These are phyloP conservation scores for Cryptotis parvus DNA, from an alignment of 2,113 vertebrate species.

Conservation along the genomic window DNA sequence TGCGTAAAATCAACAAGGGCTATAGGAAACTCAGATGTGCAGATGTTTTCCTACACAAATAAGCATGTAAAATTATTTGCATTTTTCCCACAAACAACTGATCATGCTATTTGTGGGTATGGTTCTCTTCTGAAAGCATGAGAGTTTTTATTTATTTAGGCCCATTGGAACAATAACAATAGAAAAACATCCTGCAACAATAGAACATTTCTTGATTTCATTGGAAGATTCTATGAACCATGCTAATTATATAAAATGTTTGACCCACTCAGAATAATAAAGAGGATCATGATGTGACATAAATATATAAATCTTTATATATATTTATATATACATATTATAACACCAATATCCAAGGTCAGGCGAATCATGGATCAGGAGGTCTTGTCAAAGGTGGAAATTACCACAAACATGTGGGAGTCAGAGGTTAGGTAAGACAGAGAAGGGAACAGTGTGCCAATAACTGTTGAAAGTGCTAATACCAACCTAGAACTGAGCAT, in stretches of 20 bases:
- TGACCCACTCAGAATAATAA: not conserved
- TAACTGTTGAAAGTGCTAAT: too few species aligned
- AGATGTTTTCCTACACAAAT: slow-evolving; percentile 73
- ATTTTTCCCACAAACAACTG: slow-evolving; percentile 74
- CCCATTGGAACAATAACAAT: not conserved
- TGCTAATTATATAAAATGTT: not conserved
- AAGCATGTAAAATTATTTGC: slow-evolving; percentile 63
- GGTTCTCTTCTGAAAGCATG: slow-evolving; percentile 15
- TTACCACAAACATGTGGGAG: too few species aligned
- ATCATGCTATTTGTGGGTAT: slow-evolving; percentile 51
- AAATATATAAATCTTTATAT: too few species aligned
- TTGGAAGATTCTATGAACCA: not conserved
- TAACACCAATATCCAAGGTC: too few species aligned
- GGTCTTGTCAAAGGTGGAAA: too few species aligned
- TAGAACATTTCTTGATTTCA: too few species aligned
- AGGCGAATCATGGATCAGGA: too few species aligned
- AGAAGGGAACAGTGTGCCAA: too few species aligned
- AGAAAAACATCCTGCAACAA: slow-evolving; percentile 1
- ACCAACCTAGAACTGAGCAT: too few species aligned
- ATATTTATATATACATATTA: too few species aligned
- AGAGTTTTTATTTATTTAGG: slow-evolving; percentile 43
- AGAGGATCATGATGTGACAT: not conserved
- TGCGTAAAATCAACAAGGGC: slow-evolving; percentile 54
- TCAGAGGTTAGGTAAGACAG: too few species aligned
- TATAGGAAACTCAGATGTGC: slow-evolving; percentile 63